Conservation (phyloP, 2,113 vertebrate genomes). For the Columba janthina region DNA sequence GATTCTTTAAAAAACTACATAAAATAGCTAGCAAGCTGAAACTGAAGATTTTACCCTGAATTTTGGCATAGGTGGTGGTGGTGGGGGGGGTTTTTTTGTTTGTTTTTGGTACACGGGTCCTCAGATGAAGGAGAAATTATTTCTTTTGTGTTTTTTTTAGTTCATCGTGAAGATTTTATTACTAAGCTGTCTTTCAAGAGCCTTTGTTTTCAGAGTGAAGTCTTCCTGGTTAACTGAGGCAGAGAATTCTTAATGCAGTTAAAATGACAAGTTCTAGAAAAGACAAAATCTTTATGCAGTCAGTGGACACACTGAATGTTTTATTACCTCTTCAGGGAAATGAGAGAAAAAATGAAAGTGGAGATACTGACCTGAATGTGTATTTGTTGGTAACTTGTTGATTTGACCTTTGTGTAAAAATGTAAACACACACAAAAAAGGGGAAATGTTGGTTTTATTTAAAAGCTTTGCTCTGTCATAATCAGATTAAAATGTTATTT, state of each 20-base stretch:
- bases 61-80: background rate
- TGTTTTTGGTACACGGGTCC: fast-evolving
- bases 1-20: background rate
- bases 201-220: background rate
- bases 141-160: background rate
- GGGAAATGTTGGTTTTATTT: background rate
- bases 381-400: background rate
- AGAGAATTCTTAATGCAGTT: background rate
- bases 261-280: background rate
- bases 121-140: background rate
- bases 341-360: background rate
- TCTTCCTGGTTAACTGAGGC: background rate
- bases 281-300: background rate
- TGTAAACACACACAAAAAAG: background rate
- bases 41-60: background rate
- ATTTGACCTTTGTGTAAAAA: background rate
- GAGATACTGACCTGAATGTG: background rate
- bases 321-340: background rate
- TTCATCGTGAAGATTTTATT: background rate
- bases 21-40: background rate
- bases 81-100: no score
- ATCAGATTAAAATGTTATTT: background rate
- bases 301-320: background rate
- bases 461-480: background rate
- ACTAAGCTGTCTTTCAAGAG: background rate